Conservation (phyloP, 2,888 invertebrate genomes). For the Melanophora roralis region DNA sequence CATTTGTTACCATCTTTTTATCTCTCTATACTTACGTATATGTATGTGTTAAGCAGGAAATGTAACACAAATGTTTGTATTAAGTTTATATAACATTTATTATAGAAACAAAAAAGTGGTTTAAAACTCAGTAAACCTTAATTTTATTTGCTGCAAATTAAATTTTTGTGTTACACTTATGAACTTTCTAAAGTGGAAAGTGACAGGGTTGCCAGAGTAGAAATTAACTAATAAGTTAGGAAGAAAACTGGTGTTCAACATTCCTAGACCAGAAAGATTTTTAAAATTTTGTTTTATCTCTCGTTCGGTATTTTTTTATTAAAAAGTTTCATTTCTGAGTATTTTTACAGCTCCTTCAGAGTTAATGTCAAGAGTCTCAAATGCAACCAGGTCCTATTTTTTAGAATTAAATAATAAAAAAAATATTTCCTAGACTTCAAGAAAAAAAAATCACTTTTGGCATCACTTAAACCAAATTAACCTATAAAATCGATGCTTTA, state of each 20-base stretch:
- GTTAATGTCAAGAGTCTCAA: no score
- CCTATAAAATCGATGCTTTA: neutral
- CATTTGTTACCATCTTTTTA: conserved; percentile 31
- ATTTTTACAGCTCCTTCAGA: no score
- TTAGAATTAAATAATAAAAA: no score
- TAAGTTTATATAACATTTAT: neutral
- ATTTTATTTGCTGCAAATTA: conserved; percentile 31
- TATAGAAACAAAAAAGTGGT: neutral
- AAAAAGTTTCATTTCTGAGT: no score
- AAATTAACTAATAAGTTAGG: neutral
- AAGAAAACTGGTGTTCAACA: no score
- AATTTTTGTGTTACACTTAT: conserved; percentile 32
- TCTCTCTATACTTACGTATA: neutral
- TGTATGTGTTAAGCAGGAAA: no score
- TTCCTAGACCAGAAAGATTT: no score
- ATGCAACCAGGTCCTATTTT: no score
- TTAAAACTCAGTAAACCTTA: conserved; percentile 33
- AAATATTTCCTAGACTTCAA: no score
- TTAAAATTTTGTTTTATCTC: neutral
- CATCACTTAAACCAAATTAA: neutral
- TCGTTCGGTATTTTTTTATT: no score
- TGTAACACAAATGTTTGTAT: neutral
- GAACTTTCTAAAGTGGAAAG: neutral
- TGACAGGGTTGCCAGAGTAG: neutral
- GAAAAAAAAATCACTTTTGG: no score